These are phyloP conservation scores for Eupeodes luniger DNA, from an alignment of 2,888 invertebrate genomes.

Conservation along the genomic window DNA sequence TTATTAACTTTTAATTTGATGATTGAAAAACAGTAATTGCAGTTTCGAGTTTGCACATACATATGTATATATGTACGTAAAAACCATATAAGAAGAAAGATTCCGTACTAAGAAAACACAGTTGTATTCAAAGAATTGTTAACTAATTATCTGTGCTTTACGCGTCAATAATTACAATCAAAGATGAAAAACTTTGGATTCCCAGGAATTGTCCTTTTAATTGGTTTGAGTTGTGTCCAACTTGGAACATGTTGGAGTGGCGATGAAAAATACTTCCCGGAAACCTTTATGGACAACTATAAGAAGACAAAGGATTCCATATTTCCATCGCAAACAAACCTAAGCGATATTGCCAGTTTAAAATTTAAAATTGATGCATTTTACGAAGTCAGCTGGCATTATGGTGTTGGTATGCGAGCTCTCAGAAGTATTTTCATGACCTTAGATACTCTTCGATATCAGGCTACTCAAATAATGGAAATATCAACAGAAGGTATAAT, in stretches of 20 bases:
- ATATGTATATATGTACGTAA: too few species aligned
- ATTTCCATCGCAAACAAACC: background rate
- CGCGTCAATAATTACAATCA: background rate
- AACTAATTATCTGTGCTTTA: background rate
- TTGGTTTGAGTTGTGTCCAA: background rate
- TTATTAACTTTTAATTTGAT: too few species aligned
- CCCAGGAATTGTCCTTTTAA: slow-evolving; percentile 15
- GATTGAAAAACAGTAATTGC: background rate
- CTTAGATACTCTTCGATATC: fast-evolving
- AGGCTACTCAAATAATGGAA: background rate
- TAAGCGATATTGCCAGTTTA: background rate
- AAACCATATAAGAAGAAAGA: slow-evolving; percentile 19
- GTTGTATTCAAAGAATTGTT: background rate
- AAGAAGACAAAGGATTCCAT: background rate
- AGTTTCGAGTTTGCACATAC: too few species aligned
- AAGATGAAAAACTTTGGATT: slow-evolving; percentile 35
- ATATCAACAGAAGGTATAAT: background rate
- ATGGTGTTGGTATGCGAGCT: background rate
- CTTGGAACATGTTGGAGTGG: too few species aligned
- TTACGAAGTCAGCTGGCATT: background rate
- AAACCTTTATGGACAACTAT: slow-evolving; percentile 9
- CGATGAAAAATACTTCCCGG: background rate
- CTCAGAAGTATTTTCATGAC: background rate
- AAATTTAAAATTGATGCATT: slow-evolving; percentile 10
- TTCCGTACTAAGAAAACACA: background rate